Percentiles rank a stretch among this genome's conserved stretches.
Conservation (phyloP, 2,113 vertebrate species). For the Scomber colias region DNA sequence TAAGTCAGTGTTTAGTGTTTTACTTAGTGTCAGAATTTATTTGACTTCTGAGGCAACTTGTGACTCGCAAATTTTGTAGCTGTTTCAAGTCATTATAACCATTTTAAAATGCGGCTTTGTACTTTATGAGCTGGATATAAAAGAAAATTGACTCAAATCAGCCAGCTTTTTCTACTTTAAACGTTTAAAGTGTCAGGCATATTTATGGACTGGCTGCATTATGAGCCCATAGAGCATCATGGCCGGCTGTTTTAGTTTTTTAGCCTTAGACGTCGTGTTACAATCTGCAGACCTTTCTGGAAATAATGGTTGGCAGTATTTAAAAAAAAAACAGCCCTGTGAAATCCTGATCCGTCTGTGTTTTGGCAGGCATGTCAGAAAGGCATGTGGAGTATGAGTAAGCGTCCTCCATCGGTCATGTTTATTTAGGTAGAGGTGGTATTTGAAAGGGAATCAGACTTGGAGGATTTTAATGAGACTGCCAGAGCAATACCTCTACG, state of each 20-base stretch:
- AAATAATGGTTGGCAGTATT: slow-evolving; percentile 2
- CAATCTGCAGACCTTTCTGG: slow-evolving; percentile 25
- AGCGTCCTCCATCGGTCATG: slow-evolving; percentile 42
- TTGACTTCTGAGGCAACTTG: slow-evolving; percentile 33
- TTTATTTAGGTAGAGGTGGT: slow-evolving; percentile 63
- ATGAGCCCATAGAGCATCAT: slow-evolving; percentile 37
- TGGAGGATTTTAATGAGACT: slow-evolving; percentile 63
- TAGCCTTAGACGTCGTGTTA: slow-evolving; percentile 33
- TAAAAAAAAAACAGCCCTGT: background rate
- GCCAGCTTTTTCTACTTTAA: slow-evolving; percentile 33
- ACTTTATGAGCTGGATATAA: slow-evolving; percentile 43
- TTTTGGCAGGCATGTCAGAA: slow-evolving; percentile 39
- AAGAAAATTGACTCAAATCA: slow-evolving; percentile 25
- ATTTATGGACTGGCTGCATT: slow-evolving; percentile 43
- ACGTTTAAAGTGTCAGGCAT: slow-evolving; percentile 39
- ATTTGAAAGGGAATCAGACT: slow-evolving; percentile 64
- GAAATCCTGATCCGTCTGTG: slow-evolving; percentile 37
- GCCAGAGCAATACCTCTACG: slow-evolving; percentile 1
- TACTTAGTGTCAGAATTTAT: slow-evolving; percentile 39
- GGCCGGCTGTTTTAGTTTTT: slow-evolving; percentile 15
- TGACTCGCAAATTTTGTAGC: slow-evolving; percentile 4
- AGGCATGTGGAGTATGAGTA: slow-evolving; percentile 39
- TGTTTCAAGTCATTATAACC: slow-evolving; percentile 20
- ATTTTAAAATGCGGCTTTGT: slow-evolving; percentile 45
- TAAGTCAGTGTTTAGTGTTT: slow-evolving; percentile 28